Percentiles rank a stretch among this genome's conserved stretches.
phyloP scores from a whole-genome alignment of 2,113 vertebrate species.

The Apus apus region DNA sequence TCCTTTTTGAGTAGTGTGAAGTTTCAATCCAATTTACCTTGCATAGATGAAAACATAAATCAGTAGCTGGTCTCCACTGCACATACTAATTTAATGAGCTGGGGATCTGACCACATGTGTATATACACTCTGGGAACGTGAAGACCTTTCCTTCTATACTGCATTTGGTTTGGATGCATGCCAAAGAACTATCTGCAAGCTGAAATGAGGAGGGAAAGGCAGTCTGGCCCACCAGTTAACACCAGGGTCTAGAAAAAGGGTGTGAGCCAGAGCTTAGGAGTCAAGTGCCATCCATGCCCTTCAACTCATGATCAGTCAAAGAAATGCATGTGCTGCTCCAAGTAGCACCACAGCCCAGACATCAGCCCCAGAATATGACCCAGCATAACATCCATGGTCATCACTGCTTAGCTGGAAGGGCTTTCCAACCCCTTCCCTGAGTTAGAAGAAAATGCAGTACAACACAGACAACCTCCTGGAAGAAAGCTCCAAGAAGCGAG shows the following conservation, averaged over 20 bases:
- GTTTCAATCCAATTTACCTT: slow-evolving; percentile 60
- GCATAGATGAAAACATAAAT: slow-evolving; percentile 62
- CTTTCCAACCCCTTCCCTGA: background rate
- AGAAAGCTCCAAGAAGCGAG: background rate
- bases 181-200: background rate
- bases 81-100: slow-evolving; percentile 41
- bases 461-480: background rate
- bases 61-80: slow-evolving; percentile 26
- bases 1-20: slow-evolving; percentile 50
- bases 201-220: background rate
- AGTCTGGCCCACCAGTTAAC: background rate
- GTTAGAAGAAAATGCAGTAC: background rate
- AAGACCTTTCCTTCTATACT: slow-evolving; percentile 1
- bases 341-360: background rate
- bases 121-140: background rate
- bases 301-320: background rate
- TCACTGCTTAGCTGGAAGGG: background rate
- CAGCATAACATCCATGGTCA: background rate
- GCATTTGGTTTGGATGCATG: background rate
- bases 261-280: background rate
- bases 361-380: background rate
- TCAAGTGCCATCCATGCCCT: background rate
- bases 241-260: background rate
- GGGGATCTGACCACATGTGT: slow-evolving; percentile 22
- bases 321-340: background rate